Evolutionary conservation across 2,888 invertebrate species (phyloP).

Genomic region (Charanyca ferruginea): DNA sequence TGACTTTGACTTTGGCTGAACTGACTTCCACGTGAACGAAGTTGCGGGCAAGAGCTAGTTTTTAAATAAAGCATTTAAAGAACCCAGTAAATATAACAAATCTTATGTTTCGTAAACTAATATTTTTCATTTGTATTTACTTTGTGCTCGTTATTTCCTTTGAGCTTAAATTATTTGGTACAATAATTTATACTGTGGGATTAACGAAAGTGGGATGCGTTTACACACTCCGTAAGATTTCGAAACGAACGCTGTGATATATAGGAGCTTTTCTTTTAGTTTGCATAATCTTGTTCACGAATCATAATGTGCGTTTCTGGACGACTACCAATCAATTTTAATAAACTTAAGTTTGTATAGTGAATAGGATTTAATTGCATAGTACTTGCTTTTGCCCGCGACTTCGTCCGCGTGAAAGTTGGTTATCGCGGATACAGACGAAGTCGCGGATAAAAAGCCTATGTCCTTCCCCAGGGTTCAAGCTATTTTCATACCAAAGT

Average conservation of each 20-base stretch:
- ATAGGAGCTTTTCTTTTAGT: slow-evolving; percentile 48
- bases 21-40: too few species aligned
- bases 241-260: slow-evolving; percentile 26
- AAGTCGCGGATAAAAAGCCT: too few species aligned
- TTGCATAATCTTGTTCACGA: slow-evolving; percentile 19
- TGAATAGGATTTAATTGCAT: too few species aligned
- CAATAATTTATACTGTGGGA: slow-evolving; percentile 45
- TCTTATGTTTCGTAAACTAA: slow-evolving; percentile 10
- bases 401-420: too few species aligned
- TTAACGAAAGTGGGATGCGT: slow-evolving; percentile 42
- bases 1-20: too few species aligned
- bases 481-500: too few species aligned
- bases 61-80: neutral
- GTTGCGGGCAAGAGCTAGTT: neutral
- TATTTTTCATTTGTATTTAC: slow-evolving; percentile 22
- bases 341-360: too few species aligned
- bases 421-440: too few species aligned
- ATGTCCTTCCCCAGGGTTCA: too few species aligned
- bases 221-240: slow-evolving; percentile 29
- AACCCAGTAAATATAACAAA: slow-evolving; percentile 1
- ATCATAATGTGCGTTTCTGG: neutral
- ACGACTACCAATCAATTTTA: too few species aligned
- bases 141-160: slow-evolving; percentile 26
- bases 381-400: too few species aligned
- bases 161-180: slow-evolving; percentile 33